A percentile compares a stretch with the other conserved stretches of the same genome.
Evolutionary conservation across 2,888 invertebrate species (phyloP).

Genomic region (Oconnorella tubifera): DNA sequence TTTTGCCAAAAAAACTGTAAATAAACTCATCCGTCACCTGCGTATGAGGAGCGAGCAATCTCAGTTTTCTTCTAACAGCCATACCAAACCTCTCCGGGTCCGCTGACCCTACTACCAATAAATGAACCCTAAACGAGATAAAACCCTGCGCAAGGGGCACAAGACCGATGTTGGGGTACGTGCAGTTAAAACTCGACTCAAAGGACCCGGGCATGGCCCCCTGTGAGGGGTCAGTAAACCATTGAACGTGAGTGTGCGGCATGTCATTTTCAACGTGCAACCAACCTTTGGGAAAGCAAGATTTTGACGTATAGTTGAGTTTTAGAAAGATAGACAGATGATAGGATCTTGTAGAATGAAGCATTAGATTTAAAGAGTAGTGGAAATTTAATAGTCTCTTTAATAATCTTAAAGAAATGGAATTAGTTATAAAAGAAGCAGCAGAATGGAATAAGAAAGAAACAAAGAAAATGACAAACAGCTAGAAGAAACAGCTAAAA

Average conservation of each 20-base stretch:
- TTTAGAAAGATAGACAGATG: too few relatives aligned
- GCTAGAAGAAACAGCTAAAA: too few relatives aligned
- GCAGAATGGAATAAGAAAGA: too few relatives aligned
- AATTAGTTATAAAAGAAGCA: too few relatives aligned
- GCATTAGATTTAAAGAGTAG: too few relatives aligned
- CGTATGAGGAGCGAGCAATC: conserved; percentile 37
- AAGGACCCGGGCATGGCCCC: conserved; percentile 33
- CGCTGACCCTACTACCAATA: conserved; percentile 27
- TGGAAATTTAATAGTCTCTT: too few relatives aligned
- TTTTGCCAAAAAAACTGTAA: too few relatives aligned
- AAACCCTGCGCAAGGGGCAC: conserved; percentile 13
- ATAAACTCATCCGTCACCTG: too few relatives aligned
- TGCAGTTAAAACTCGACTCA: conserved; percentile 29
- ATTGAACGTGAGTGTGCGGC: conserved; percentile 28
- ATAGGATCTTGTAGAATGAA: too few relatives aligned
- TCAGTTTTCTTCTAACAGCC: conserved; percentile 22
- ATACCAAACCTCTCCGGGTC: conserved; percentile 32
- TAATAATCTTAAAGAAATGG: too few relatives aligned
- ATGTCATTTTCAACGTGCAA: conserved; percentile 28
- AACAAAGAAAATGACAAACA: too few relatives aligned
- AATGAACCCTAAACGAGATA: conserved; percentile 31
- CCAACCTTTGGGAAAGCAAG: conserved; percentile 20
- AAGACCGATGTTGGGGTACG: conserved; percentile 21
- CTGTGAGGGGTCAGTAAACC: conserved; percentile 27
- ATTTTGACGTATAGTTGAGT: too few relatives aligned